phyloP scores from a whole-genome alignment of 2,888 invertebrate genomes.

The Drosophila recens region DNA sequence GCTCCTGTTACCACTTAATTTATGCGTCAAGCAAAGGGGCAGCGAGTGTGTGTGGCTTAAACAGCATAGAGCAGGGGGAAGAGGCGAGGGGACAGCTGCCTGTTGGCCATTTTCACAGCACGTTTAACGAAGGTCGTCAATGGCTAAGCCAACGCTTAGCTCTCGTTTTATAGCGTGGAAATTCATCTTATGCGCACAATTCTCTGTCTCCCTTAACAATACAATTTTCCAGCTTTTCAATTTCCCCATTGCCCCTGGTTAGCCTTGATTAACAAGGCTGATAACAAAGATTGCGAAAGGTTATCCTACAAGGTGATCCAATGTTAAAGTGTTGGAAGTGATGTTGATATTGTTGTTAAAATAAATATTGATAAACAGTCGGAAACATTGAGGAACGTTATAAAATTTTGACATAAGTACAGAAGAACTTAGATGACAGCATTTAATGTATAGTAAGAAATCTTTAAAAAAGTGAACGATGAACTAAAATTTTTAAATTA shows the following conservation, averaged over 20 bases:
- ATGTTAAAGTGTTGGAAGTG: neutral
- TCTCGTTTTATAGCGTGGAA: conserved; percentile 56
- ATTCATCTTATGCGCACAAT: conserved; percentile 49
- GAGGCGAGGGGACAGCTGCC: conserved; percentile 25
- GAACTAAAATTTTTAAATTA: too few relatives aligned
- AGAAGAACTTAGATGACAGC: neutral
- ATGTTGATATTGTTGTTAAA: neutral
- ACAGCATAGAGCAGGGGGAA: neutral
- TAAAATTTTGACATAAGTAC: neutral
- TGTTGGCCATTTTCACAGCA: conserved; percentile 64
- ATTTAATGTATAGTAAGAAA: too few relatives aligned
- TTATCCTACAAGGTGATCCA: neutral
- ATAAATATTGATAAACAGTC: neutral
- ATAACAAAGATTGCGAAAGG: conserved; percentile 15
- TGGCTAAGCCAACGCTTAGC: conserved; percentile 47
- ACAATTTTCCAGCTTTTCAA: conserved; percentile 23
- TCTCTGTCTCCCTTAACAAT: conserved; percentile 22
- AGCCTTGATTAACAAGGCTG: conserved; percentile 30
- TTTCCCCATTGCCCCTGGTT: conserved; percentile 15
- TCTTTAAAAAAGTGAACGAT: too few relatives aligned
- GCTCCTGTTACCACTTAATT: conserved; percentile 61
- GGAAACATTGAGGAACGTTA: neutral
- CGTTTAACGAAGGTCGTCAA: conserved; percentile 68
- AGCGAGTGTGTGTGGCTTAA: conserved; percentile 3
- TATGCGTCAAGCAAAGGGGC: conserved; percentile 50